Base-by-base conservation (phyloP, 2,888 invertebrate genomes). In the Hermaeophaga mercurialis region DNA sequence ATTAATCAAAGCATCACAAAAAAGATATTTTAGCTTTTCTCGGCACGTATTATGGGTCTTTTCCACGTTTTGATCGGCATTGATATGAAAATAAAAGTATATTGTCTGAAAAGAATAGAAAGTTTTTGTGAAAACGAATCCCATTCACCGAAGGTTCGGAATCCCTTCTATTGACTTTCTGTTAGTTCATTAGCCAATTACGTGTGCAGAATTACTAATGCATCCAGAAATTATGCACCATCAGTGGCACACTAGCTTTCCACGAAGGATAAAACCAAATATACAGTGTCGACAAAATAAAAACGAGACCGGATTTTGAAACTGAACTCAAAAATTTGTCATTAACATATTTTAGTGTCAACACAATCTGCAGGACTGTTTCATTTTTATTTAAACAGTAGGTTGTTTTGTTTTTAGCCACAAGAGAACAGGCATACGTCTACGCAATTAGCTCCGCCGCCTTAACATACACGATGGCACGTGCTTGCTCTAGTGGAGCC, bases 341-440 rank as follows among this genome's bases (percentile, higher is more conserved):
- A n/a, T n/a, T n/a, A n/a, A n/a, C n/a, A n/a, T n/a, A n/a, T n/a
- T n/a, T n/a, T n/a, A n/a, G n/a, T n/a, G n/a, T n/a, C n/a, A n/a
- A n/a, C n/a, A n/a, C n/a, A n/a, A n/a, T n/a, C n/a, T n/a, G n/a
- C n/a, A n/a, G n/a, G n/a, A 22, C 22, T 22, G 22, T 22, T 22
- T 22, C 22, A 22, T 6, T 5, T 22, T 5, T 22, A 5, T 22
- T 5, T 22, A 22, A 22, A n/a, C n/a, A n/a, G n/a, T n/a, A n/a
- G n/a, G 7, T 34, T 12, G 8, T n/a, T 14, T 41, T 54, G 26
- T 59, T 70, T 72, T 58, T 77, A 92, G 93, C 91, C 46, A 92
- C 92, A 11, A 82, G 90, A 58, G 93, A 93, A 74, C 92, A 92
- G 76, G 91, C 91, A 0, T 91, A 88, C 75, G 90, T 91, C 17